Evolutionary conservation across 2,888 invertebrate species (phyloP).

Genomic region (Papilio protenor): DNA sequence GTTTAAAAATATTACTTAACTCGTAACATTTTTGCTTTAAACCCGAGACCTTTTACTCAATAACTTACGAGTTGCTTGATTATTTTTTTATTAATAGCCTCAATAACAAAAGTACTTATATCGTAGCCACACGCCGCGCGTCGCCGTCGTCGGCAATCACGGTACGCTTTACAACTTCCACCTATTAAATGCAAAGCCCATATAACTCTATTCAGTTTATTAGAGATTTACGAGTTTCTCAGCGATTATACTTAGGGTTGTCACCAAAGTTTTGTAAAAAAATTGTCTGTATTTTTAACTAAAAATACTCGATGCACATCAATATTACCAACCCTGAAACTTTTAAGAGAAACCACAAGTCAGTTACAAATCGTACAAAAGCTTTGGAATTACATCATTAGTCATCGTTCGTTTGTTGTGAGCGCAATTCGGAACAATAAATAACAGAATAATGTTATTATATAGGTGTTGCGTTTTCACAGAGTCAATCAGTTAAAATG

Average conservation of each 20-base stretch:
- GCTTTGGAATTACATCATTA: constrained; percentile 7
- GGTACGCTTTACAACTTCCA: constrained; percentile 30
- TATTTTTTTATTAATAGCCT: not conserved
- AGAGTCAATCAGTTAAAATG: constrained; percentile 68
- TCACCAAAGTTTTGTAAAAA: not conserved
- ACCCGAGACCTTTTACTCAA: not conserved
- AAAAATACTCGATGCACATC: not conserved
- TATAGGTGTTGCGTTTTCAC: constrained; percentile 57
- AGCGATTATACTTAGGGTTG: constrained; percentile 29
- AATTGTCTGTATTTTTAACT: not conserved
- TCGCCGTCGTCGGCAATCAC: not conserved
- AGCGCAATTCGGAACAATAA: constrained; percentile 42
- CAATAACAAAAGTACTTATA: not conserved
- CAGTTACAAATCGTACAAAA: constrained; percentile 18
- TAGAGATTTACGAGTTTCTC: constrained; percentile 39
- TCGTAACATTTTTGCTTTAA: not conserved
- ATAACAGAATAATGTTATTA: constrained; percentile 52
- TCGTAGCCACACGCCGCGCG: not conserved
- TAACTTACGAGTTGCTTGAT: not conserved
- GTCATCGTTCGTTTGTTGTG: constrained; percentile 20
- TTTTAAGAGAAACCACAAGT: not conserved
- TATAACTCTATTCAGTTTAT: constrained; percentile 35
- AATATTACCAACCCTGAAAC: constrained; percentile 11
- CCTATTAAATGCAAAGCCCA: constrained; percentile 35
- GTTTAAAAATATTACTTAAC: not conserved